Evolutionary conservation across 2,888 invertebrate species (phyloP).

Genomic region (Luffia ferchaultella): DNA sequence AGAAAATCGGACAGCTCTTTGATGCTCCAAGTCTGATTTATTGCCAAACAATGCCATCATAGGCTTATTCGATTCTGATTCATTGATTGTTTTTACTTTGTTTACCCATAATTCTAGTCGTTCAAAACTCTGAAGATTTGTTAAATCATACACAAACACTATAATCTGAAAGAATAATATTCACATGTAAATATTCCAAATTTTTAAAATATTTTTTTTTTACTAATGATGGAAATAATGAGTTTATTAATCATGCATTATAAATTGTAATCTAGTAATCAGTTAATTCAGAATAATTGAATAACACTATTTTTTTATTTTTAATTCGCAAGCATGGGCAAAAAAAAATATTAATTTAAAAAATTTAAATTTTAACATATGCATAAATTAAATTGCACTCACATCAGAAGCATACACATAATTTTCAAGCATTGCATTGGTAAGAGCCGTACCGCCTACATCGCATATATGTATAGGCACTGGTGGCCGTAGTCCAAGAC

Average conservation of each 20-base stretch:
- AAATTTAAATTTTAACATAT: slow-evolving; percentile 5
- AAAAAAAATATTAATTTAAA: slow-evolving; percentile 5
- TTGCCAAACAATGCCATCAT: slow-evolving; percentile 72
- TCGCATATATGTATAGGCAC: slow-evolving; percentile 84
- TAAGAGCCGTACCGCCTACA: slow-evolving; percentile 80
- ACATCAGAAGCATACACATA: slow-evolving; percentile 77
- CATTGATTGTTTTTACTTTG: slow-evolving; percentile 49
- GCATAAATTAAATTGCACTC: slow-evolving; percentile 25
- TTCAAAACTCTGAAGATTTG: slow-evolving; percentile 82
- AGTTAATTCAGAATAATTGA: no score
- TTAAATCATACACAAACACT: slow-evolving; percentile 84
- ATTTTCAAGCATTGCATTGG: slow-evolving; percentile 80
- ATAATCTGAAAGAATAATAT: slow-evolving; percentile 71
- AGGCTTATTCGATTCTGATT: slow-evolving; percentile 52
- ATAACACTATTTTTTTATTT: slow-evolving; percentile 1
- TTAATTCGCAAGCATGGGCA: background rate
- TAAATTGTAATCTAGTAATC: no score
- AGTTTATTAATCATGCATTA: no score
- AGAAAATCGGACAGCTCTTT: slow-evolving; percentile 71
- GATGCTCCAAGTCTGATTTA: slow-evolving; percentile 79
- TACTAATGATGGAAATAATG: no score
- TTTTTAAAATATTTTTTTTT: no score
- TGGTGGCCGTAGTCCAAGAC: slow-evolving; percentile 40
- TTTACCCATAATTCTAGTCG: slow-evolving; percentile 76
- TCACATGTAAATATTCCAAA: no score